These are phyloP conservation scores for Luperina nickerlii DNA, from an alignment of 2,888 invertebrate species.

Conservation along the genomic window DNA sequence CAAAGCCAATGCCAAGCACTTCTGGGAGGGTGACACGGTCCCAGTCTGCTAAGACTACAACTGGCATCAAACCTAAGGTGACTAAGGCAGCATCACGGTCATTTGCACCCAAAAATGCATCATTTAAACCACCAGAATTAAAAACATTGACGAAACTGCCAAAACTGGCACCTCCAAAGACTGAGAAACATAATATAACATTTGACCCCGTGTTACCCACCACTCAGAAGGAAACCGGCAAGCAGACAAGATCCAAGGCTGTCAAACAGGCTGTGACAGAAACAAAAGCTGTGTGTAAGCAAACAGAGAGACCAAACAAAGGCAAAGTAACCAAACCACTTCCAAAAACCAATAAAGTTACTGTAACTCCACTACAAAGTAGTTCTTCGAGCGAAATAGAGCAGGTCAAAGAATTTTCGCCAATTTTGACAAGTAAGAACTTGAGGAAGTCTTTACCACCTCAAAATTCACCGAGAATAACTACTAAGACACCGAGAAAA, in stretches of 20 bases:
- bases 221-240: conserved; percentile 52
- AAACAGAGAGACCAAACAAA: conserved; percentile 58
- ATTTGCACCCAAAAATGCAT: conserved; percentile 89
- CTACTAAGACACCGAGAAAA: conserved; percentile 61
- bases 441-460: conserved; percentile 57
- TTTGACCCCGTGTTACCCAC: conserved; percentile 72
- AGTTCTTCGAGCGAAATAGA: conserved; percentile 71
- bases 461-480: conserved; percentile 40
- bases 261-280: conserved; percentile 50
- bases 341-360: conserved; percentile 46
- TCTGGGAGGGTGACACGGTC: conserved; percentile 84
- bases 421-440: conserved; percentile 39
- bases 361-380: conserved; percentile 45
- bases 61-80: conserved; percentile 49
- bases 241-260: conserved; percentile 50
- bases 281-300: conserved; percentile 43
- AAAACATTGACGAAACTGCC: conserved; percentile 72
- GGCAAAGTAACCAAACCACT: conserved; percentile 55
- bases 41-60: conserved; percentile 69
- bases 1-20: conserved; percentile 76
- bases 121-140: conserved; percentile 86
- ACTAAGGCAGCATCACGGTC: conserved; percentile 68
- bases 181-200: conserved; percentile 65
- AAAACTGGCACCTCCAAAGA: conserved; percentile 66
- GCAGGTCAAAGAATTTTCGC: conserved; percentile 37